Evolutionary conservation across 2,888 invertebrate species (phyloP).

Genomic region (Scaptomyza caliginosa): DNA sequence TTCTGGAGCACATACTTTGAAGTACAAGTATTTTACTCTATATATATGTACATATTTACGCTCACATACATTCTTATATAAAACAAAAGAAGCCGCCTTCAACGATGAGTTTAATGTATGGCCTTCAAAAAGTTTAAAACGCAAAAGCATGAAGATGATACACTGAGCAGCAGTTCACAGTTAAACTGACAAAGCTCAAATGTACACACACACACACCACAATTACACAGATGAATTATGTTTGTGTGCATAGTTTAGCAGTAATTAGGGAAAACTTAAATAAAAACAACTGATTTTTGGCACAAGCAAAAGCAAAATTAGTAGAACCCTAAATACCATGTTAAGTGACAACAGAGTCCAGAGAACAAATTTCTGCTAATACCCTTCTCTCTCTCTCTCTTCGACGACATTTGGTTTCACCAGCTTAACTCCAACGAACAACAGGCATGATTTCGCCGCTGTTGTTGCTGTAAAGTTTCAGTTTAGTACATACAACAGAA

Average conservation of each 20-base stretch:
- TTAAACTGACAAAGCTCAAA: conserved; percentile 25
- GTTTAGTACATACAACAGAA: conserved; percentile 48
- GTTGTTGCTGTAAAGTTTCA: conserved; percentile 29
- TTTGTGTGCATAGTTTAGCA: conserved; percentile 20
- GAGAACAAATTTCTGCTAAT: background rate
- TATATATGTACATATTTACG: background rate
- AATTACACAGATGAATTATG: background rate
- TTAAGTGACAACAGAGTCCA: background rate
- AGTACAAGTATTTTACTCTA: background rate
- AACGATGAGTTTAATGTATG: conserved; percentile 59
- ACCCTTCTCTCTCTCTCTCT: background rate
- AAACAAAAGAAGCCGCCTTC: conserved; percentile 26
- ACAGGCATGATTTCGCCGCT: conserved; percentile 30
- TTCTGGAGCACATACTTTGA: background rate
- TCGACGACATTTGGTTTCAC: conserved; percentile 3
- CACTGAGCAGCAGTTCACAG: conserved; percentile 21
- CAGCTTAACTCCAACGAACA: conserved; percentile 23
- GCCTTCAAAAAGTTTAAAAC: conserved; percentile 71
- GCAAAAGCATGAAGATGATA: conserved; percentile 57
- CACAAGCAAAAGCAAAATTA: conserved; percentile 20
- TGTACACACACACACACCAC: conserved; percentile 5
- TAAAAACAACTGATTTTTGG: conserved; percentile 38
- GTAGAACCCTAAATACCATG: conserved; percentile 11
- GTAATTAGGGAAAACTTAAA: conserved; percentile 43
- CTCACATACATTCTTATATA: conserved; percentile 3